These are phyloP conservation scores for Sebastes schlegelii DNA, from an alignment of 2,113 vertebrate species.

Conservation along the genomic window DNA sequence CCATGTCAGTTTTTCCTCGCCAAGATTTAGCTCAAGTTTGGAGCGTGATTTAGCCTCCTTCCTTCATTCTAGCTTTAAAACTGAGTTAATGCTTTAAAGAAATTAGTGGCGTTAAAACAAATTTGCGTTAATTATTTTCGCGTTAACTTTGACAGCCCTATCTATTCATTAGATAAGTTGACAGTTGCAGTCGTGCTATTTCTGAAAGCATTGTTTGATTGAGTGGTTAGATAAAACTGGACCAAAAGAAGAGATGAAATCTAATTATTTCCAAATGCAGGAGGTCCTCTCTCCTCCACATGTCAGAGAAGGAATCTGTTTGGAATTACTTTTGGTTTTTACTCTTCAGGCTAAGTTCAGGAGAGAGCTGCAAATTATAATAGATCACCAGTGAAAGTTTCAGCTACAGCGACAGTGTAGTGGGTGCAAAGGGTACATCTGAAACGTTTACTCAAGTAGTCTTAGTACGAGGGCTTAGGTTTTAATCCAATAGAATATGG, in stretches of 20 bases:
- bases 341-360: slow-evolving; percentile 3
- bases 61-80: no score
- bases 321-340: slow-evolving; percentile 33
- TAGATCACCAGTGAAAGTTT: slow-evolving; percentile 7
- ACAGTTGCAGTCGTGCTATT: background rate
- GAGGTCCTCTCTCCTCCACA: background rate
- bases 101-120: no score
- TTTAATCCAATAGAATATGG: slow-evolving; percentile 57
- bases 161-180: slow-evolving; percentile 9
- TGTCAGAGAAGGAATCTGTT: slow-evolving; percentile 26
- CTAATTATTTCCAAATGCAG: slow-evolving; percentile 48
- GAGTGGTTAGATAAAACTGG: slow-evolving; percentile 2
- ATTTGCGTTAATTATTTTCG: no score
- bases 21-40: no score
- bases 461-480: slow-evolving; percentile 24
- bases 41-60: no score
- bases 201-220: slow-evolving; percentile 22
- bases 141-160: no score
- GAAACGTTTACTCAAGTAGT: background rate
- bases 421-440: slow-evolving; percentile 13
- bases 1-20: no score
- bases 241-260: slow-evolving; percentile 4
- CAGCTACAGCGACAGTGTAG: background rate
- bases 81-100: no score
- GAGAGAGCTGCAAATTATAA: background rate